Percentiles rank a stretch among this genome's conserved stretches.
phyloP scores from a whole-genome alignment of 2,888 invertebrate species.

The Hylaea fasciaria region DNA sequence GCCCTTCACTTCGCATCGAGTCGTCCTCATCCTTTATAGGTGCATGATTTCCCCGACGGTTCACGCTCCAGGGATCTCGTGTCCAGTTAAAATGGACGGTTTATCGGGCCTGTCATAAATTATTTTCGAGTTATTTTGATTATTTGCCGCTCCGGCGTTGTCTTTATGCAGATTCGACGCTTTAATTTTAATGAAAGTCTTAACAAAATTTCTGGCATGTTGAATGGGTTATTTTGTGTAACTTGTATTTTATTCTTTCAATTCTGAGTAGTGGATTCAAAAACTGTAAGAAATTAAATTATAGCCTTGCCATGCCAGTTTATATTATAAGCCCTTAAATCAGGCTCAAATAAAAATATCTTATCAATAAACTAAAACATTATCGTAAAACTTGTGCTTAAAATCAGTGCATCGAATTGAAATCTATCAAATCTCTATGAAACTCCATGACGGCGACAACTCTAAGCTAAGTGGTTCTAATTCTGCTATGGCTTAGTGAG shows the following conservation, averaged over 20 bases:
- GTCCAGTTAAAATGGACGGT: constrained; percentile 16
- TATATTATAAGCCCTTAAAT: too few relatives aligned
- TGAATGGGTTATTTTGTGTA: background rate
- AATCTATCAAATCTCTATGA: background rate
- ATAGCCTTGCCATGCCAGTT: too few relatives aligned
- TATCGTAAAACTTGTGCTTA: too few relatives aligned
- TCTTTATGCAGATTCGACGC: constrained; percentile 22
- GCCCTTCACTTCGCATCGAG: too few relatives aligned
- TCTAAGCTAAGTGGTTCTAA: too few relatives aligned
- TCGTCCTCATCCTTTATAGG: too few relatives aligned
- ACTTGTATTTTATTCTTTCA: background rate
- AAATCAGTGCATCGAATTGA: too few relatives aligned
- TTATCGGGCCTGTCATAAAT: constrained; percentile 28
- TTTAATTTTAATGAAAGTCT: constrained; percentile 17
- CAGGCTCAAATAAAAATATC: too few relatives aligned
- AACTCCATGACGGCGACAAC: constrained; percentile 3
- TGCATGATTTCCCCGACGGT: too few relatives aligned
- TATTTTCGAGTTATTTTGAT: constrained; percentile 30
- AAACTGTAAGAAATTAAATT: too few relatives aligned
- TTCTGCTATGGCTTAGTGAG: constrained; percentile 8
- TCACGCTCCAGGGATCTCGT: constrained; percentile 39
- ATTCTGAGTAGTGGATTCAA: too few relatives aligned
- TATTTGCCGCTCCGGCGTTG: constrained; percentile 23
- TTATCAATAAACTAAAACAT: too few relatives aligned
- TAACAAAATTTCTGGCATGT: constrained; percentile 9